Evolutionary conservation across 1,140 invertebrate species (phyloP), one percentile per base, ranked within the genome.

Genomic region (Galendromus occidentalis): DNA sequence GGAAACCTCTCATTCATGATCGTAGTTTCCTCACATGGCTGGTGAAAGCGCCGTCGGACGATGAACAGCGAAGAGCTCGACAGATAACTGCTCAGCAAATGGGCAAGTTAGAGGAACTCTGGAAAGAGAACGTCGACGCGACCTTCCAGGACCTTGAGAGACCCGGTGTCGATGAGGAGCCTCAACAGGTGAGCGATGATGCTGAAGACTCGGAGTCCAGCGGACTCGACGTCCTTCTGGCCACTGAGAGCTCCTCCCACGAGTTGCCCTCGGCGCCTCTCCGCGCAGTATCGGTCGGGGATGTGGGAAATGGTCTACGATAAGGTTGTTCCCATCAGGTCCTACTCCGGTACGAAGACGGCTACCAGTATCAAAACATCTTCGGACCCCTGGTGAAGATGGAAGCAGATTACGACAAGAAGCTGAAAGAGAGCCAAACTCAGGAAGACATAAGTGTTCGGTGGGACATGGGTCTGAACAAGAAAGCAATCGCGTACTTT

Each of bases 351-450:
- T 98, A 98, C 74, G 93, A 98, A 77, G 94, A 98, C 81, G 94
- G 93, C 7, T 98, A 95, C 75, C 93, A 98, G 74, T 98, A 98
- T 74, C 91, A 95, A 75, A 96, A 96, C 73, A 94, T 98, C 44
- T 98, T 98, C 81, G 91, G 90, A 0, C 94, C 95, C 0, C 76
- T 99, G 2, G 91, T 99, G 0, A 93, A 95, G 74, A 77, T 98
- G 42, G 96, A 99, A 79, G 94, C 95, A 0, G 94, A 98, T 72
- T 98, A 98, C 76, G 96, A 99, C 75, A 94, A 94, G 73, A 86
- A 92, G 66, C 76, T 97, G 41, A 99, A 99, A 75, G 96, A 98
- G 75, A 93, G 91, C 0, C 93, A 98, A 74, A 98, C 92, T 0
- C 93, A 98, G 75, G 93, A 97, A 72, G 95, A 96, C 70, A 94